These are phyloP conservation scores for Pitta sordida DNA, from an alignment of 2,113 vertebrate species.

Conservation along the genomic window DNA sequence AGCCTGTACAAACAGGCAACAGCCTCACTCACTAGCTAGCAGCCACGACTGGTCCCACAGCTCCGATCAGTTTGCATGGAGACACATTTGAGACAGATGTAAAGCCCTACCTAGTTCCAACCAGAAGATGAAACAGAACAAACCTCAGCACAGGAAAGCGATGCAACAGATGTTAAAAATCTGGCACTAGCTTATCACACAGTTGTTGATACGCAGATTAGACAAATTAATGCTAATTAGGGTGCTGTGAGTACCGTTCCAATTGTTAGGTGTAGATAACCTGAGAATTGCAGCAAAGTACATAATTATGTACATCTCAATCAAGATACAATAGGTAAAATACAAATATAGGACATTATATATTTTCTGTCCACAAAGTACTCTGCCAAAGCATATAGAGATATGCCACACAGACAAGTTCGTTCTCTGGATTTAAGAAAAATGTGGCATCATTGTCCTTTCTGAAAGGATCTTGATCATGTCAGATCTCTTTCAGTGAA, in stretches of 20 bases:
- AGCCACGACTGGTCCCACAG: neutral
- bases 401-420: neutral
- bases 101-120: neutral
- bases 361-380: neutral
- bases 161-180: accelerated
- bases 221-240: conserved; percentile 3
- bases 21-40: neutral
- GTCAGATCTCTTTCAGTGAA: neutral
- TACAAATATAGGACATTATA: accelerated
- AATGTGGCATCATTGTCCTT: neutral
- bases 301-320: neutral
- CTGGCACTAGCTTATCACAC: neutral
- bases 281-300: neutral
- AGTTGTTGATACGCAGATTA: neutral
- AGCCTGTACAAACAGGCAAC: neutral
- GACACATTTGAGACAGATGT: neutral
- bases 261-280: neutral
- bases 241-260: neutral
- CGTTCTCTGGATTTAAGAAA: neutral
- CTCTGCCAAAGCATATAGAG: neutral
- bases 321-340: neutral
- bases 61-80: neutral
- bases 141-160: neutral
- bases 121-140: neutral
- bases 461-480: neutral